Conservation (phyloP, 2,888 invertebrate species). For the Dryococelus australis region DNA sequence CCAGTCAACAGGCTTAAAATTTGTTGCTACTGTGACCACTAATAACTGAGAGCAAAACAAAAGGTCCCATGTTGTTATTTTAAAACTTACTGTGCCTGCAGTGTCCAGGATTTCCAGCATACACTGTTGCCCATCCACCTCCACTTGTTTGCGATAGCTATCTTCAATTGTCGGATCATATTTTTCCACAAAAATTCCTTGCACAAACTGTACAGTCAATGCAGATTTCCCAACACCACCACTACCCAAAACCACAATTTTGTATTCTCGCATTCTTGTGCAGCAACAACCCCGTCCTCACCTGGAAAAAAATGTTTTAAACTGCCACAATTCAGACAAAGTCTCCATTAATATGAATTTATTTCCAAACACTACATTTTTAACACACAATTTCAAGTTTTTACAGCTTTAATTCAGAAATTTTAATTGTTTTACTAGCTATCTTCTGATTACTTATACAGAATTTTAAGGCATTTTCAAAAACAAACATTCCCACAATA, state of each 20-base stretch:
- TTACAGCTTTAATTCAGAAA: no score
- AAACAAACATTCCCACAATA: no score
- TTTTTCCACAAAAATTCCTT: conserved; percentile 99
- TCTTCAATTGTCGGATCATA: conserved; percentile 99
- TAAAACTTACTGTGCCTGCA: conserved; percentile 86
- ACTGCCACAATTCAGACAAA: background rate
- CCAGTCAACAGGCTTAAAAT: no score
- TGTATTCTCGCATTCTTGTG: conserved; percentile 94
- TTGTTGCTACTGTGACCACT: no score
- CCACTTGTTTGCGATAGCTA: conserved; percentile 99
- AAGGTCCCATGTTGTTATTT: no score
- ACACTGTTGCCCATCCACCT: conserved; percentile 99
- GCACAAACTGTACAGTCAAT: conserved; percentile 96
- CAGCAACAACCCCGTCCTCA: conserved; percentile 39
- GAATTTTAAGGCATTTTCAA: no score
- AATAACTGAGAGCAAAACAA: no score
- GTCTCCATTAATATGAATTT: no score
- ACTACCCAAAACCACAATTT: conserved; percentile 98
- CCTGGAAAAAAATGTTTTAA: conserved; percentile 27
- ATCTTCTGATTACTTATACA: no score
- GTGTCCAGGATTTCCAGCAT: conserved; percentile 99
- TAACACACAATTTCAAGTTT: no score
- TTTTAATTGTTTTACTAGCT: no score
- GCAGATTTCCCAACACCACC: conserved; percentile 99
- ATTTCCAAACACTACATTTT: no score